phyloP scores from a whole-genome alignment of 1,140 invertebrate species.

The Pseudomyrmex dendroicus region DNA sequence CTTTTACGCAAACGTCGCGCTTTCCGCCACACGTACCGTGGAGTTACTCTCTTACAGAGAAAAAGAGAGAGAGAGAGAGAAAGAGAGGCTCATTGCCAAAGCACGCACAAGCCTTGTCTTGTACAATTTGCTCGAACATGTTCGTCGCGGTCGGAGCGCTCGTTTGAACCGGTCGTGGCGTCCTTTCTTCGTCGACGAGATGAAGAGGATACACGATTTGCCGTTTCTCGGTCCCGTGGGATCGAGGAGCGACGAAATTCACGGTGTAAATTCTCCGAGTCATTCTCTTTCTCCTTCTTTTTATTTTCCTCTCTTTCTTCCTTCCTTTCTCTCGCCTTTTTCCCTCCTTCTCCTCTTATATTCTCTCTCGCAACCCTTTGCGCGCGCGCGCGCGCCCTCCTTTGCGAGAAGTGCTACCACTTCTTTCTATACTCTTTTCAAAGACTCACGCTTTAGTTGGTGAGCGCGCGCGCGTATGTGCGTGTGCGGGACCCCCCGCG shows the following conservation, averaged over 20 bases:
- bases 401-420: not conserved
- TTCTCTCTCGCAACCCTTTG: constrained; percentile 42
- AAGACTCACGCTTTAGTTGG: not conserved
- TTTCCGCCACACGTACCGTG: constrained; percentile 20
- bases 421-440: constrained; percentile 33
- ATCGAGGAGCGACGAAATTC: constrained; percentile 73
- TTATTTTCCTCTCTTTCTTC: not conserved
- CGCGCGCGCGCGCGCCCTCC: constrained; percentile 5
- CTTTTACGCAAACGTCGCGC: constrained; percentile 20
- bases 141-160: constrained; percentile 77
- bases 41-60: no score
- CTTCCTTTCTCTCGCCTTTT: not conserved
- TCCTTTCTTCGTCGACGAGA: constrained; percentile 70
- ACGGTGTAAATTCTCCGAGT: constrained; percentile 75
- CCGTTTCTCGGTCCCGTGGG: constrained; percentile 70
- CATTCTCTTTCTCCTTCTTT: constrained; percentile 51
- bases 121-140: constrained; percentile 81
- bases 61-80: constrained; percentile 23
- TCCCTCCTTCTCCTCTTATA: constrained; percentile 15
- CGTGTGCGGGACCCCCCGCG: constrained; percentile 13
- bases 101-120: constrained; percentile 77
- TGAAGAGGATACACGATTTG: constrained; percentile 72
- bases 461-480: not conserved
- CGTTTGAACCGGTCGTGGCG: constrained; percentile 74
- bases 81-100: constrained; percentile 76